These are phyloP conservation scores for Crotalus helleri DNA, from an alignment of 2,113 vertebrate species.

Conservation along the genomic window DNA sequence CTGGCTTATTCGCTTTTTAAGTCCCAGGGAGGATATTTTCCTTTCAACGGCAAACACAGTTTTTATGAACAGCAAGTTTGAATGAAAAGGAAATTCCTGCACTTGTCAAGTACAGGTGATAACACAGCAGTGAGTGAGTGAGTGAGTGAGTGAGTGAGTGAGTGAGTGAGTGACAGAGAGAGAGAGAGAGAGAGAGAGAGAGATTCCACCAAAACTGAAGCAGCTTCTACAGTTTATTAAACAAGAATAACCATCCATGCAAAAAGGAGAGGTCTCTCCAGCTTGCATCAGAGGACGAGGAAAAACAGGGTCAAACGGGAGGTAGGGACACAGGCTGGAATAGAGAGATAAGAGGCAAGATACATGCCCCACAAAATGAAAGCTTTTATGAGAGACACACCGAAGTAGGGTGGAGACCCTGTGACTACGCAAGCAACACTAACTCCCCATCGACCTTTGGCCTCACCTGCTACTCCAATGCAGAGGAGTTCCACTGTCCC, in stretches of 20 bases:
- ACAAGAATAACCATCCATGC: neutral
- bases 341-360: too few relatives aligned
- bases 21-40: neutral
- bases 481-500: neutral
- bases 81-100: neutral
- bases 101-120: neutral
- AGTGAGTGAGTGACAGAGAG: too few relatives aligned
- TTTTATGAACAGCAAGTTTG: neutral
- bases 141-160: too few relatives aligned
- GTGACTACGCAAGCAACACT: neutral
- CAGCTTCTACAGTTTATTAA: constrained; percentile 2
- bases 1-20: neutral
- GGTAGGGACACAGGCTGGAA: neutral
- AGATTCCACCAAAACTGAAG: neutral
- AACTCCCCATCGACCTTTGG: neutral
- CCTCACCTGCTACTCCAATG: neutral
- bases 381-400: neutral
- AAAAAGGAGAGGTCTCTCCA: neutral
- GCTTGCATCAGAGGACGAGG: neutral
- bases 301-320: neutral
- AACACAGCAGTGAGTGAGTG: too few relatives aligned
- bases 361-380: neutral
- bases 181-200: too few relatives aligned
- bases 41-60: neutral
- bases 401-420: neutral